phyloP scores from a whole-genome alignment of 2,113 vertebrate genomes.

The Blennius ocellaris region DNA sequence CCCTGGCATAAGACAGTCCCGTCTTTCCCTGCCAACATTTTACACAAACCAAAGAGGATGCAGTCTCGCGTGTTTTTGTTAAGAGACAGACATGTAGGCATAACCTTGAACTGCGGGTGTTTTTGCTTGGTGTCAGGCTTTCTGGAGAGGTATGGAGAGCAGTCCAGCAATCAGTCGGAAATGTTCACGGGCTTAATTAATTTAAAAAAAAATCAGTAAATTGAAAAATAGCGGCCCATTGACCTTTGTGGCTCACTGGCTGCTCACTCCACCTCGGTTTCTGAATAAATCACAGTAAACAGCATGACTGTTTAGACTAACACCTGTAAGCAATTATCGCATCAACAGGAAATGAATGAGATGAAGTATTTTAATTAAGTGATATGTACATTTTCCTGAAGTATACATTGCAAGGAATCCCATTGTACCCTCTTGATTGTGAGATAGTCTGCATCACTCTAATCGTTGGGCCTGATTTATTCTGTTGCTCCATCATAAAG shows the following conservation, averaged over 20 bases:
- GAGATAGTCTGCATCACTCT: slow-evolving; percentile 2
- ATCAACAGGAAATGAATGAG: not conserved
- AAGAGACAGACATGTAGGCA: slow-evolving; percentile 65
- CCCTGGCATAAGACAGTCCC: slow-evolving; percentile 58
- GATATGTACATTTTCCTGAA: not conserved
- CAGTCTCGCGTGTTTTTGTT: slow-evolving; percentile 59
- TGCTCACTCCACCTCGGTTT: slow-evolving; percentile 19
- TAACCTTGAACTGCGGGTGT: slow-evolving; percentile 65
- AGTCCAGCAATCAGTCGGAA: slow-evolving; percentile 44
- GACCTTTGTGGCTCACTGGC: slow-evolving; percentile 46
- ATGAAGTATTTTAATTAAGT: not conserved
- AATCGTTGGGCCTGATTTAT: no score
- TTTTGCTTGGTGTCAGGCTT: slow-evolving; percentile 41
- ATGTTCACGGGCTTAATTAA: slow-evolving; percentile 33
- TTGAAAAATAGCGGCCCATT: slow-evolving; percentile 44
- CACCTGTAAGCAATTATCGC: not conserved
- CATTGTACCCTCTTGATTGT: slow-evolving; percentile 4
- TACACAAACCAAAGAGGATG: slow-evolving; percentile 60
- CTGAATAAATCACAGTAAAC: slow-evolving; percentile 26
- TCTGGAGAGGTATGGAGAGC: slow-evolving; percentile 34
- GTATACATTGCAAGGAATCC: not conserved
- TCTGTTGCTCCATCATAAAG: no score
- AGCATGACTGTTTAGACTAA: not conserved
- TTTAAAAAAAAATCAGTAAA: not conserved
- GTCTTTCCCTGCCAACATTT: slow-evolving; percentile 61